Conservation (phyloP, 2,888 invertebrate species). For the Dimorphilus gyrociliatus region DNA sequence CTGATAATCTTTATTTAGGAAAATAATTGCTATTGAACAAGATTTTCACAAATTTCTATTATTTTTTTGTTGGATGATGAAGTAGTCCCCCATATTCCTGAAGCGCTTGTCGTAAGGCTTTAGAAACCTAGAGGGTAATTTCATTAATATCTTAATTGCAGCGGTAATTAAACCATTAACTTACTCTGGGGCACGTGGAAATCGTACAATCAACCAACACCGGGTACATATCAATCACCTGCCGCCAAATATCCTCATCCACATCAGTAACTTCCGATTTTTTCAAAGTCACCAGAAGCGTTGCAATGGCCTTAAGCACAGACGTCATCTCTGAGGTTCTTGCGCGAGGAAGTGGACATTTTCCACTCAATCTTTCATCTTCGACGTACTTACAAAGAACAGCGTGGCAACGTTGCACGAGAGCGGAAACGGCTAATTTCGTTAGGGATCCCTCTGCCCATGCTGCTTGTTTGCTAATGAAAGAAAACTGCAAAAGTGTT, state of each 20-base stretch:
- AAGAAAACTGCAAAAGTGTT: constrained; percentile 79
- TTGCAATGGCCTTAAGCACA: constrained; percentile 80
- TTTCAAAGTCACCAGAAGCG: constrained; percentile 75
- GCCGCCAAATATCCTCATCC: constrained; percentile 76
- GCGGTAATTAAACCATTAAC: no score
- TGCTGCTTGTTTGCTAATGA: constrained; percentile 34
- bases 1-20: no score
- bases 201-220: constrained; percentile 66
- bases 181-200: constrained; percentile 55
- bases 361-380: constrained; percentile 63
- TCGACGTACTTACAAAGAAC: constrained; percentile 72
- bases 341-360: constrained; percentile 70
- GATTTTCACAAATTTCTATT: no score
- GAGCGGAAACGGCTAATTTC: constrained; percentile 62
- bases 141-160: no score
- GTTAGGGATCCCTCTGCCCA: constrained; percentile 41
- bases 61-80: no score
- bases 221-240: constrained; percentile 77
- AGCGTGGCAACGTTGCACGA: constrained; percentile 78
- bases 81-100: constrained; percentile 51
- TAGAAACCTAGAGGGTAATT: constrained; percentile 66
- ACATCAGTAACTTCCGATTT: constrained; percentile 76
- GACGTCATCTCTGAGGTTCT: constrained; percentile 86
- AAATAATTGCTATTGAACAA: no score
- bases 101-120: constrained; percentile 63